Evolutionary conservation across 1,140 invertebrate genomes (phyloP).

Genomic region (Lepidotrigona ventralis): DNA sequence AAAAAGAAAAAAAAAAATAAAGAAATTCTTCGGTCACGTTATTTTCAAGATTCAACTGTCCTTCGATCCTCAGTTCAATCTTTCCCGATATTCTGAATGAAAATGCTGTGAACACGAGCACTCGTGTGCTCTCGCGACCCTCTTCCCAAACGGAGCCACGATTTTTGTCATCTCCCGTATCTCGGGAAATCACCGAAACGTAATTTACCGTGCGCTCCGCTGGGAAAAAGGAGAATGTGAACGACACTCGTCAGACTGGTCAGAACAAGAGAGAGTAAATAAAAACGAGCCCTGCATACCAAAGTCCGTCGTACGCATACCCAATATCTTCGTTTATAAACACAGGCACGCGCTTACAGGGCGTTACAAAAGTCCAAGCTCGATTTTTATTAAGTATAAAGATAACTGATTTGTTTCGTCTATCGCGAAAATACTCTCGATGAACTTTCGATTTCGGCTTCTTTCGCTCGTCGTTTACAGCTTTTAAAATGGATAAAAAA

Average conservation of each 20-base stretch:
- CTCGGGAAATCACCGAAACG: slow-evolving; percentile 36
- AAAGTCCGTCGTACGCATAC: slow-evolving; percentile 18
- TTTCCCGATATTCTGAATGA: not conserved
- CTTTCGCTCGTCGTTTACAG: not conserved
- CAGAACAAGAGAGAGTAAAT: slow-evolving; percentile 54
- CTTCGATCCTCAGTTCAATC: not conserved
- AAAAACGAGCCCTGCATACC: slow-evolving; percentile 60
- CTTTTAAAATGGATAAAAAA: not conserved
- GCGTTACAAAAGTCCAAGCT: not conserved
- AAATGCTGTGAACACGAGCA: not conserved
- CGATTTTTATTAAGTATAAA: not conserved
- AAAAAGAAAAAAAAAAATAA: not conserved
- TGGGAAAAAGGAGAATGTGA: slow-evolving; percentile 48
- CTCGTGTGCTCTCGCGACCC: not conserved
- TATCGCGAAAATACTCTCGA: not conserved
- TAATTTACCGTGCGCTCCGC: slow-evolving; percentile 30
- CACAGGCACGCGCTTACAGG: slow-evolving; percentile 9
- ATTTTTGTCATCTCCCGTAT: slow-evolving; percentile 6
- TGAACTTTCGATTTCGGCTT: not conserved
- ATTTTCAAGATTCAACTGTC: no score
- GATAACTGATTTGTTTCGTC: not conserved
- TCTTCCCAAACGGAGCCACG: not conserved
- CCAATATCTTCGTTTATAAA: slow-evolving; percentile 26
- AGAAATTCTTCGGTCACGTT: no score
- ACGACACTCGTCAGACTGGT: slow-evolving; percentile 61